Conservation (phyloP, 1,140 invertebrate species). For the Platyscapa corneri region DNA sequence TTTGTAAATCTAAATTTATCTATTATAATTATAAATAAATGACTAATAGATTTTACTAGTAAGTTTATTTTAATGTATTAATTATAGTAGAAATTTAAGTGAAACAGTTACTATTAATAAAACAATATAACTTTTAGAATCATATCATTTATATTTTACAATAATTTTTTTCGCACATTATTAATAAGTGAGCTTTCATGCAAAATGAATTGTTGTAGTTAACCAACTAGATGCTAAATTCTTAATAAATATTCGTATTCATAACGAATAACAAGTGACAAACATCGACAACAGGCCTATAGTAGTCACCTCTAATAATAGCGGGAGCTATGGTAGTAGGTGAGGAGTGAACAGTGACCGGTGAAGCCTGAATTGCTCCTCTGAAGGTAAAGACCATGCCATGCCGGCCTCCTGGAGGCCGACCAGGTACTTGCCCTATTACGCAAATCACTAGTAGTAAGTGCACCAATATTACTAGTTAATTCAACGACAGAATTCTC, state of each 20-base stretch:
- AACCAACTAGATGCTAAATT: too few relatives aligned
- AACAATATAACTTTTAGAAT: too few relatives aligned
- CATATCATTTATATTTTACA: too few relatives aligned
- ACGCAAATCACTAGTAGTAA: conserved; percentile 66
- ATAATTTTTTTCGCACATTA: too few relatives aligned
- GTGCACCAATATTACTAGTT: conserved; percentile 1
- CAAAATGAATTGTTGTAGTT: background rate
- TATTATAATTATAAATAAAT: too few relatives aligned
- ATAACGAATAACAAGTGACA: conserved; percentile 21
- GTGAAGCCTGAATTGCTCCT: conserved; percentile 73
- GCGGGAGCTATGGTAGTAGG: conserved; percentile 77
- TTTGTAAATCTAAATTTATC: too few relatives aligned
- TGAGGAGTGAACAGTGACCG: conserved; percentile 76
- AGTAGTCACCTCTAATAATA: conserved; percentile 75
- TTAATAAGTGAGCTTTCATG: background rate
- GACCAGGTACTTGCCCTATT: conserved; percentile 80
- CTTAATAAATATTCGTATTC: background rate
- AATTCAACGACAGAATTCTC: background rate
- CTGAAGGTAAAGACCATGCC: conserved; percentile 81
- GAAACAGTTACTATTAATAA: too few relatives aligned
- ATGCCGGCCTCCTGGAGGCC: conserved; percentile 80
- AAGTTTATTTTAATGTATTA: too few relatives aligned
- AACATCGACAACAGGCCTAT: conserved; percentile 65
- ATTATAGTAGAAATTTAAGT: too few relatives aligned
- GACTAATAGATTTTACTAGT: too few relatives aligned